These are phyloP conservation scores for Artibeus lituratus DNA, from an alignment of 2,797 vertebrate genomes.

Conservation along the genomic window DNA sequence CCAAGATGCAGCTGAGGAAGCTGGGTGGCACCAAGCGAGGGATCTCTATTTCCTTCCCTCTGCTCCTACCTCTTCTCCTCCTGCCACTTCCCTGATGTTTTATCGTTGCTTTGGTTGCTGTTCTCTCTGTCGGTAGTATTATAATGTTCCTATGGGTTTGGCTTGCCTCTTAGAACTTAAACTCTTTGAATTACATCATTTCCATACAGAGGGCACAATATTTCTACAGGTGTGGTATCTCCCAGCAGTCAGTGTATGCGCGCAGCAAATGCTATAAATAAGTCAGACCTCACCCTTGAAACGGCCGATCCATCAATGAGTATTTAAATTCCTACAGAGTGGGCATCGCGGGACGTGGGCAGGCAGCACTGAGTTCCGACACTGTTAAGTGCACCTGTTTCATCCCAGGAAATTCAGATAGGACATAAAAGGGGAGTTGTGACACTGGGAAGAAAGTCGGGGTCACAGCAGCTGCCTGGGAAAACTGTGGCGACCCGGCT, in stretches of 20 bases:
- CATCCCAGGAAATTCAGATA: background rate
- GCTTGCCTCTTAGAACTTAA: slow-evolving; percentile 22
- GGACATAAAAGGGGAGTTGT: background rate
- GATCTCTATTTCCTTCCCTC: background rate
- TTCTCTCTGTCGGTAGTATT: slow-evolving; percentile 6
- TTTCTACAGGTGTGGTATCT: background rate
- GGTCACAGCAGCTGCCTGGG: background rate
- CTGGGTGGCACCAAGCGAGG: background rate
- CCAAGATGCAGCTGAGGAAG: background rate
- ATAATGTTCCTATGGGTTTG: background rate
- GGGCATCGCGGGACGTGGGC: accelerated
- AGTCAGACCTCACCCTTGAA: background rate
- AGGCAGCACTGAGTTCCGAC: background rate
- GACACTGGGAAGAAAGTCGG: accelerated
- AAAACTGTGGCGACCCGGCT: background rate
- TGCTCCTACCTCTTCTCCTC: background rate
- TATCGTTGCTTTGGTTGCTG: background rate
- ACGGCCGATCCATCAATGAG: background rate
- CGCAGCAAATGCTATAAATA: background rate
- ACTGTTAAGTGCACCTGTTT: background rate
- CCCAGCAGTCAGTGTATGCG: background rate
- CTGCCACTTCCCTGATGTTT: background rate
- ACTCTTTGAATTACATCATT: slow-evolving; percentile 12
- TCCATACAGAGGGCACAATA: background rate
- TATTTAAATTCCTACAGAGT: background rate